These are phyloP conservation scores for Saguinus imperator DNA, from an alignment of 2,113 vertebrate genomes.

Conservation along the genomic window DNA sequence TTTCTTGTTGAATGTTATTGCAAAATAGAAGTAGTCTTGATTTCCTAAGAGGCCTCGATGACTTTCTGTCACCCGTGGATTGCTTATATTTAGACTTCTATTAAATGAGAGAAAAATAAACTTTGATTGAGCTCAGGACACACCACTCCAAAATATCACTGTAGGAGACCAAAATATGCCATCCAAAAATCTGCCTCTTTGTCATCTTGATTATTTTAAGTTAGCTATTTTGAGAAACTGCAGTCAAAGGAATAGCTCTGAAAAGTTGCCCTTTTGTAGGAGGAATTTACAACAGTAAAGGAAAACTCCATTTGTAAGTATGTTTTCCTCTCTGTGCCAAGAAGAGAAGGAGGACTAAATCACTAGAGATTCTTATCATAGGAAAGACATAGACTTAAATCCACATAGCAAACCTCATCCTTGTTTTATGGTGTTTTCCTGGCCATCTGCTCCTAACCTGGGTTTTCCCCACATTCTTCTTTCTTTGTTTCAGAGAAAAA, in stretches of 20 bases:
- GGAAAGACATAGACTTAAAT: not conserved
- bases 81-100: not conserved
- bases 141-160: not conserved
- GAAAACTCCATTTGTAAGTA: not conserved
- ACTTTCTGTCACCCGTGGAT: not conserved
- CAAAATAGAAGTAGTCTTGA: not conserved
- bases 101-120: conserved; percentile 1
- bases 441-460: not conserved
- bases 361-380: not conserved
- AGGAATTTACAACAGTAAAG: not conserved
- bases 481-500: not conserved
- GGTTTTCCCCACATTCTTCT: not conserved
- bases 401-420: too few species aligned
- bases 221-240: not conserved
- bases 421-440: not conserved
- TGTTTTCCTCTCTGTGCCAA: not conserved
- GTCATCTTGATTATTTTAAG: not conserved
- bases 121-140: not conserved
- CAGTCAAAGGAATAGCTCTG: not conserved
- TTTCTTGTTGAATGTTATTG: not conserved
- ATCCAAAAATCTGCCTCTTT: not conserved
- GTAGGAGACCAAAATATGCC: not conserved
- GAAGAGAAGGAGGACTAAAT: not conserved
- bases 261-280: not conserved
- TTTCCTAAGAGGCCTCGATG: not conserved